Base-by-base conservation (phyloP, 2,797 vertebrate species). In the Rhyacichthys aspro region DNA sequence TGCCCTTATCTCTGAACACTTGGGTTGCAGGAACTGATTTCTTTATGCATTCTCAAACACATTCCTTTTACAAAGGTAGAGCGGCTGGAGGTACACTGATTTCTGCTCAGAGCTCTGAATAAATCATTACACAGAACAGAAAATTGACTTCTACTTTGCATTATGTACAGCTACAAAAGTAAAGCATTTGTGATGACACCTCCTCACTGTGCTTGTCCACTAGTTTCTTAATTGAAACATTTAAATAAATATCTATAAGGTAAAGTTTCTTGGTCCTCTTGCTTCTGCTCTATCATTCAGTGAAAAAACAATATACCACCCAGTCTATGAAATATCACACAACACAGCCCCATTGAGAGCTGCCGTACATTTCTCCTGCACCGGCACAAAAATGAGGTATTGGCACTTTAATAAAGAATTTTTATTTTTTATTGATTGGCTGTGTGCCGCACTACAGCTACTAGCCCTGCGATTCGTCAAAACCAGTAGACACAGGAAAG, bases 391-490 rank as follows among this genome's bases (percentile, higher is more conserved):
- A 84, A 59, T 81, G 67, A 70, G 87, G 38, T 90, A 91, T 91
- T 66, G 89, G 81, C 91, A 83, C 79, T 68, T 89, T 74, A 81
- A 90, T 92, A 88, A 90, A 87, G 81, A 88, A 78, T 76, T 84
- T 87, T 86, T 86, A 52, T 82, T 74, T 81, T 85, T 63, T 64
- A 86, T 90, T 73, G 84, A 90, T 66, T 54, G 17, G 5, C 8
- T 42, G 36, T 28, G 55, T 5, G 19, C n/a, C 28, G 50, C 5
- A 11, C 36, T 58, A 41, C 54, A 53, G 68, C 72, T 67, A 67
- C 54, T 54, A n/a, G 1, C 32, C 7, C 9, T 53, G 56, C 45
- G 45, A 76, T 81, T 62, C 78, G 64, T 81, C 60, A 69, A 39
- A 15, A 55, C n/a, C 12, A 34, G 18, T 43, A 39, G 57, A 47